A percentile compares a stretch with the other conserved stretches of the same genome.
These are phyloP conservation scores for Pelmatolapia mariae DNA, from an alignment of 2,113 vertebrate genomes.

Conservation along the genomic window DNA sequence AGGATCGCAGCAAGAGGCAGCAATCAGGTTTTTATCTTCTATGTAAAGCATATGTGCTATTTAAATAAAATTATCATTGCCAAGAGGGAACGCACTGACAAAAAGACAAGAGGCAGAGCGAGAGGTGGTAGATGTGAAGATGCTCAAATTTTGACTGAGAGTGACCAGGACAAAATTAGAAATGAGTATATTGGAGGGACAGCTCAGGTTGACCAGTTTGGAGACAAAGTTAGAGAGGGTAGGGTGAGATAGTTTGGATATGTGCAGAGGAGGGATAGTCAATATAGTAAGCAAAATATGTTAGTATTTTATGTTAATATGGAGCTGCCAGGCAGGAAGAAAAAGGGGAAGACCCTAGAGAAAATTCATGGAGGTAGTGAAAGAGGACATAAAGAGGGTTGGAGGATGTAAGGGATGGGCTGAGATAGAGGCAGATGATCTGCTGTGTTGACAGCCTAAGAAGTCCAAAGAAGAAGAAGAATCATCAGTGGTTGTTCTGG, in stretches of 20 bases:
- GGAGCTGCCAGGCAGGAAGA: not conserved
- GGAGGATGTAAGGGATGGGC: not conserved
- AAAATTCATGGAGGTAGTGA: not conserved
- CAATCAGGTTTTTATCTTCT: not conserved
- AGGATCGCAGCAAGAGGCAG: not conserved
- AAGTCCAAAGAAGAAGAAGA: not conserved
- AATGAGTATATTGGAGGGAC: not conserved
- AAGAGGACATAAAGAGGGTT: not conserved
- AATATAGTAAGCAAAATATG: not conserved
- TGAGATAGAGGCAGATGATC: not conserved
- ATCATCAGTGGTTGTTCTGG: not conserved
- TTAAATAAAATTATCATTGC: not conserved
- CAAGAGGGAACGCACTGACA: not conserved
- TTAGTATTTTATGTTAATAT: not conserved
- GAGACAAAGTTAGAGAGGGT: not conserved
- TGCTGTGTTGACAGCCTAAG: not conserved
- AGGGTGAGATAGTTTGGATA: not conserved
- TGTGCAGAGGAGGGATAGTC: not conserved
- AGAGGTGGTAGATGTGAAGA: accelerated
- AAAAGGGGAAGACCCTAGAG: not conserved
- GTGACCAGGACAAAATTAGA: not conserved
- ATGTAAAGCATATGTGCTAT: not conserved
- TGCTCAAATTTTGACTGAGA: not conserved
- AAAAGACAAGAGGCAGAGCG: not conserved
- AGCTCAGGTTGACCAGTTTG: no score